A percentile compares a stretch with the other conserved stretches of the same genome.
phyloP scores from a whole-genome alignment of 2,888 invertebrate genomes.

The Eucriotettix oculatus region DNA sequence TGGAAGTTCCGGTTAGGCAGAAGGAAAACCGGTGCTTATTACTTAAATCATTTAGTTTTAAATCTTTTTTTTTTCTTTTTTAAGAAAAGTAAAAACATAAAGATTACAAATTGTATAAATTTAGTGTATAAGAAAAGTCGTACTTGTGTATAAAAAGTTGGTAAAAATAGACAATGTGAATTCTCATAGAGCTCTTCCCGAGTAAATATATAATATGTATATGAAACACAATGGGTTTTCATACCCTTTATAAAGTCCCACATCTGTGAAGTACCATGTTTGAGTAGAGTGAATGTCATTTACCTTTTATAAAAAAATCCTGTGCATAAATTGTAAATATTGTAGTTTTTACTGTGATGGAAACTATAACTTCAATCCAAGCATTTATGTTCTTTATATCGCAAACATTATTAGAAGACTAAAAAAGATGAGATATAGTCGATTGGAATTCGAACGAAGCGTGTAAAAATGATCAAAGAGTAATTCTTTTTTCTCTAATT shows the following conservation, averaged over 20 bases:
- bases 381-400: no score
- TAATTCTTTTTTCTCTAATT: neutral
- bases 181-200: neutral
- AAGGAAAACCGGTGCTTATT: neutral
- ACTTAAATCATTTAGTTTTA: neutral
- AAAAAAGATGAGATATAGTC: no score
- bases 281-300: slow-evolving; percentile 5
- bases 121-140: neutral
- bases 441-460: no score
- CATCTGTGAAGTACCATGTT: neutral
- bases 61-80: neutral
- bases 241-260: neutral
- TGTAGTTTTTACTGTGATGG: slow-evolving; percentile 3
- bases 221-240: neutral
- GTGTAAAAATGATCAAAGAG: no score
- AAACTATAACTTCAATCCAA: neutral
- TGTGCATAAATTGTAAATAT: slow-evolving; percentile 3
- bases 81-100: neutral
- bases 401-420: no score
- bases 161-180: neutral
- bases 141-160: neutral
- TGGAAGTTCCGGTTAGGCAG: neutral
- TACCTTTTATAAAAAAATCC: neutral
- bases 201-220: neutral
- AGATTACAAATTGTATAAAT: neutral